Base-by-base conservation (phyloP, 1,140 invertebrate genomes). In the Papilio aristodemus region DNA sequence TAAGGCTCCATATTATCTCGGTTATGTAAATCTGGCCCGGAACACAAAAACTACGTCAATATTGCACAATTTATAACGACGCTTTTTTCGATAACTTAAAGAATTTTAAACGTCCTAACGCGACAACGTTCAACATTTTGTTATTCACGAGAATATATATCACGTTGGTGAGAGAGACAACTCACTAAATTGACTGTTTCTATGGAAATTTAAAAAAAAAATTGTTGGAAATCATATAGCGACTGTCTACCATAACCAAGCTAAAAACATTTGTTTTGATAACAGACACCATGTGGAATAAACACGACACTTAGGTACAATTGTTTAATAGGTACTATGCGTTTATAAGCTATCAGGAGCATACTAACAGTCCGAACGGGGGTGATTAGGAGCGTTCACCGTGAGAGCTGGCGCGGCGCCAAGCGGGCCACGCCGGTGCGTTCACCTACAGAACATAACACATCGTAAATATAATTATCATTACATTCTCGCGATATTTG, bases 341-440 rank as follows among this genome's bases (percentile, higher is more conserved):
- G 78, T 77, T 82, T 79, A 89, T 89, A 78, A 86, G 80, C 71
- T 71, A 84, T 82, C 73, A 85, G 78, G 78, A 84, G 83, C 74
- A 81, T 80, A 80, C 76, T 79, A 80, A 78, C 73, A 70, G 73
- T 74, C 69, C 74, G 72, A 73, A 72, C 73, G 77, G 72, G 67
- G 73, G 78, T 82, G 85, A 89, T 86, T 89, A 89, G 86, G 74
- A 76, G 79, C 75, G 77, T 81, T 78, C 82, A 84, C 78, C 84
- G 85, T 87, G 80, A 85, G 81, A 84, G 83, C 77, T 89, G 87
- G 87, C 84, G 71, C 50, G 66, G 74, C 25, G 87, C 87, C 87
- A 89, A 89, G 68, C 85, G 75, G 85, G 87, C 75, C 87, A 84
- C 76, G 75, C 69, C 76, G 79, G 84, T 83, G 78, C 86, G 77